phyloP scores from a whole-genome alignment of 2,888 invertebrate species.

The Odontothrips loti region DNA sequence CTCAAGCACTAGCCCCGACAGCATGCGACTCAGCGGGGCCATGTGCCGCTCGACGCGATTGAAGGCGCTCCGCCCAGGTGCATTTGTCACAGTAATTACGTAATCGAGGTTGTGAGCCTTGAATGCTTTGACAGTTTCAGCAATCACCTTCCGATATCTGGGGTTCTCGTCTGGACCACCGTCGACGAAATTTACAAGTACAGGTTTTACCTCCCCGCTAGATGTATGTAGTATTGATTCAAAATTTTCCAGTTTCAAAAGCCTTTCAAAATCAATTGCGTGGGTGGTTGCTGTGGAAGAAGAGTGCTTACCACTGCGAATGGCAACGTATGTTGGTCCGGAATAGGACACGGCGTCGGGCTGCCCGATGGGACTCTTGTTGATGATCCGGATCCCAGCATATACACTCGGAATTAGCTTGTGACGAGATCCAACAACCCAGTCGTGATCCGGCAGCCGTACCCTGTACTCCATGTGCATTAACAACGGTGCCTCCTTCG shows the following conservation, averaged over 20 bases:
- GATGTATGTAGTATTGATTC: slow-evolving; percentile 36
- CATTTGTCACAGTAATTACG: slow-evolving; percentile 42
- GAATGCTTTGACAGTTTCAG: slow-evolving; percentile 39
- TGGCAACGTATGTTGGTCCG: slow-evolving; percentile 47
- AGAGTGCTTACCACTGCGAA: slow-evolving; percentile 42
- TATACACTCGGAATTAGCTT: slow-evolving; percentile 44
- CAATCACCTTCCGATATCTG: slow-evolving; percentile 39
- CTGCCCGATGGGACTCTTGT: slow-evolving; percentile 39
- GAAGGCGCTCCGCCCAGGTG: slow-evolving; percentile 44
- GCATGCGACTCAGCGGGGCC: slow-evolving; percentile 43
- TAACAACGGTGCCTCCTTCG: slow-evolving; percentile 43
- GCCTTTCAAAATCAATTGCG: slow-evolving; percentile 40
- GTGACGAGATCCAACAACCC: slow-evolving; percentile 41
- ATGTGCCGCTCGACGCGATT: slow-evolving; percentile 44
- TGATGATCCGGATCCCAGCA: slow-evolving; percentile 39
- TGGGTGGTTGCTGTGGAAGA: slow-evolving; percentile 41
- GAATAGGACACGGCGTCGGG: slow-evolving; percentile 44
- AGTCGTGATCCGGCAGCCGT: slow-evolving; percentile 42
- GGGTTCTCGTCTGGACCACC: slow-evolving; percentile 41
- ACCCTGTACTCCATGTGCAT: slow-evolving; percentile 42
- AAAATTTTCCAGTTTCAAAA: slow-evolving; percentile 39
- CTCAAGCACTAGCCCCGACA: slow-evolving; percentile 43
- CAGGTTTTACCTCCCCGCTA: slow-evolving; percentile 40
- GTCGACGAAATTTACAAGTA: slow-evolving; percentile 41
- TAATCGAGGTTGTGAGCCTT: slow-evolving; percentile 40